These are phyloP conservation scores for Notospermus geniculatus DNA, from an alignment of 1,140 invertebrate species.

Conservation along the genomic window DNA sequence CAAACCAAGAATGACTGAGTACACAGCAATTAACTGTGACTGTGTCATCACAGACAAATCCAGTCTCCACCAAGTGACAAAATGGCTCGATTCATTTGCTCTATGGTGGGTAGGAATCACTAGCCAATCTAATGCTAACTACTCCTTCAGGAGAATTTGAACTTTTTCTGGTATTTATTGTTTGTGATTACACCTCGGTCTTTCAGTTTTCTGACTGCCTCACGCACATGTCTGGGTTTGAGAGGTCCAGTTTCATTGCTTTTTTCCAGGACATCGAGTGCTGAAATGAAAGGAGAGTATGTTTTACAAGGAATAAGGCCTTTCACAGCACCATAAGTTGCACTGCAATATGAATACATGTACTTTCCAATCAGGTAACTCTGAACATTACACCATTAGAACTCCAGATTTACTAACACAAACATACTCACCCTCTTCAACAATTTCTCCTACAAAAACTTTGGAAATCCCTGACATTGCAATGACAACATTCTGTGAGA, in stretches of 20 bases:
- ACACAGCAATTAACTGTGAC: too few relatives aligned
- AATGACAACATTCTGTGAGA: conserved; percentile 99
- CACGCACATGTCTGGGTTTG: conserved; percentile 91
- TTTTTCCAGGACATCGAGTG: conserved; percentile 87
- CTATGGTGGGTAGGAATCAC: too few relatives aligned
- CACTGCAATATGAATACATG: too few relatives aligned
- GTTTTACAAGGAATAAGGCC: neutral
- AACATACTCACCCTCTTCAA: conserved; percentile 86
- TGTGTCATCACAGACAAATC: too few relatives aligned
- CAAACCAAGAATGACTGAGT: too few relatives aligned
- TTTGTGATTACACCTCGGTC: conserved; percentile 53
- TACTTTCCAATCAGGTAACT: too few relatives aligned
- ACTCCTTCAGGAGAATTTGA: neutral
- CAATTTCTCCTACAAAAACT: conserved; percentile 98
- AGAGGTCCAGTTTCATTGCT: conserved; percentile 82
- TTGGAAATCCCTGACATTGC: conserved; percentile 99
- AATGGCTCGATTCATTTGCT: too few relatives aligned
- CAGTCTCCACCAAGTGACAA: too few relatives aligned
- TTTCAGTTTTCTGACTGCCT: conserved; percentile 81
- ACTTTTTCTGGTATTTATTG: conserved; percentile 47
- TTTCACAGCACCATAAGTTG: too few relatives aligned
- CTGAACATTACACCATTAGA: too few relatives aligned
- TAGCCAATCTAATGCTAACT: too few relatives aligned
- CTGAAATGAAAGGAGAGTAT: conserved; percentile 59
- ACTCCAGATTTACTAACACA: too few relatives aligned